phyloP scores from a whole-genome alignment of 2,113 vertebrate genomes.

The Pomatorhinus ruficollis region DNA sequence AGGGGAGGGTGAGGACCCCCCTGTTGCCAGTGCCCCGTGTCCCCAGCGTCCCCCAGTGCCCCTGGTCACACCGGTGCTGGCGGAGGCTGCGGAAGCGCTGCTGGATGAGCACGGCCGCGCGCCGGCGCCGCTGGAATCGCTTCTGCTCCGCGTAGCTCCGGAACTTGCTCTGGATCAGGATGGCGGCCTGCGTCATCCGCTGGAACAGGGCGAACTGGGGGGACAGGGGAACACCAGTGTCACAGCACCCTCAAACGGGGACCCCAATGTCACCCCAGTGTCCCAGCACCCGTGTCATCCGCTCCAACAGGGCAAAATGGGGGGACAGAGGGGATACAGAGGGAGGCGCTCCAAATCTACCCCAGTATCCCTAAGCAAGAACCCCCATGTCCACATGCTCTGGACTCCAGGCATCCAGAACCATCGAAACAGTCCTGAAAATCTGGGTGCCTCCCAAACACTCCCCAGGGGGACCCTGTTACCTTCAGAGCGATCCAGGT shows the following conservation, averaged over 20 bases:
- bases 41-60: neutral
- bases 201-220: neutral
- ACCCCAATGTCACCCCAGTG: neutral
- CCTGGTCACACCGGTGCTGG: neutral
- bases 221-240: neutral
- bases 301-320: fast-evolving
- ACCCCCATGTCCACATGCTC: too few relatives aligned
- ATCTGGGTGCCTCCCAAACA: too few relatives aligned
- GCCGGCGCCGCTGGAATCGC: neutral
- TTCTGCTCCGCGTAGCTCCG: neutral
- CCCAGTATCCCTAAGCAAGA: neutral
- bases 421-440: neutral
- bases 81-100: neutral
- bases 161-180: constrained; percentile 16
- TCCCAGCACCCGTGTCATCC: neutral
- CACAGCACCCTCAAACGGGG: neutral
- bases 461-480: neutral
- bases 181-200: constrained; percentile 24
- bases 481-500: neutral
- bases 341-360: neutral
- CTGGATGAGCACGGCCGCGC: neutral
- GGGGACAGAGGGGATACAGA: too few relatives aligned
- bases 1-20: neutral
- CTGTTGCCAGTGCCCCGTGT: fast-evolving
- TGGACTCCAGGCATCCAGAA: neutral